phyloP scores from a whole-genome alignment of 2,888 invertebrate species.

The Ennomos fuscantarius region DNA sequence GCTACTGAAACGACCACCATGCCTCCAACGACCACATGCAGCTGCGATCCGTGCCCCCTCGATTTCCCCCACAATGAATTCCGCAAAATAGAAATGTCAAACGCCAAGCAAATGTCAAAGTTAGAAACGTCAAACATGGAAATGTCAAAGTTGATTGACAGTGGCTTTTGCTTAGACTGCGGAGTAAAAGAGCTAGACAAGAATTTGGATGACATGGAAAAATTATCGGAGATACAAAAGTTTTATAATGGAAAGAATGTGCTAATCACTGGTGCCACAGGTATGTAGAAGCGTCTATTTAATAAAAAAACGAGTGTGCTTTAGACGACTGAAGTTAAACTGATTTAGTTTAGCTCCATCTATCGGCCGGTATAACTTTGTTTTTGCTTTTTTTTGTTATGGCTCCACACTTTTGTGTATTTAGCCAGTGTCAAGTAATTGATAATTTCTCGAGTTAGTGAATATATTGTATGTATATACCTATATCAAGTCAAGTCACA shows the following conservation, averaged over 20 bases:
- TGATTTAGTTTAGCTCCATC: too few species aligned
- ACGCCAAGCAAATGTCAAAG: conserved; percentile 7
- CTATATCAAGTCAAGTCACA: too few species aligned
- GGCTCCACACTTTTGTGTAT: too few species aligned
- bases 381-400: too few species aligned
- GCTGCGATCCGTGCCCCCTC: conserved; percentile 26
- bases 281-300: too few species aligned
- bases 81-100: conserved; percentile 13
- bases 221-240: conserved; percentile 75
- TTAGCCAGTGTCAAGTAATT: too few species aligned
- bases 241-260: conserved; percentile 86
- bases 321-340: too few species aligned
- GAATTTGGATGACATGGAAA: conserved; percentile 50
- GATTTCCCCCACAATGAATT: conserved; percentile 18
- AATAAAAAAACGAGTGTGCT: too few species aligned
- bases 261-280: conserved; percentile 86
- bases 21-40: conserved; percentile 40
- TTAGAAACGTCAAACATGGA: conserved; percentile 1
- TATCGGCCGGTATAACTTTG: too few species aligned
- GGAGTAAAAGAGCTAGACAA: conserved; percentile 42
- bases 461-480: too few species aligned
- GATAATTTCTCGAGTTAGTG: too few species aligned
- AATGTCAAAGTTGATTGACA: conserved; percentile 22
- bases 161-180: conserved; percentile 37
- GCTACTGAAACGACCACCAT: conserved; percentile 41